Percentiles rank a stretch among this genome's conserved stretches.
Evolutionary conservation across 2,113 vertebrate genomes (phyloP).

Genomic region (Struthidea cinerea): DNA sequence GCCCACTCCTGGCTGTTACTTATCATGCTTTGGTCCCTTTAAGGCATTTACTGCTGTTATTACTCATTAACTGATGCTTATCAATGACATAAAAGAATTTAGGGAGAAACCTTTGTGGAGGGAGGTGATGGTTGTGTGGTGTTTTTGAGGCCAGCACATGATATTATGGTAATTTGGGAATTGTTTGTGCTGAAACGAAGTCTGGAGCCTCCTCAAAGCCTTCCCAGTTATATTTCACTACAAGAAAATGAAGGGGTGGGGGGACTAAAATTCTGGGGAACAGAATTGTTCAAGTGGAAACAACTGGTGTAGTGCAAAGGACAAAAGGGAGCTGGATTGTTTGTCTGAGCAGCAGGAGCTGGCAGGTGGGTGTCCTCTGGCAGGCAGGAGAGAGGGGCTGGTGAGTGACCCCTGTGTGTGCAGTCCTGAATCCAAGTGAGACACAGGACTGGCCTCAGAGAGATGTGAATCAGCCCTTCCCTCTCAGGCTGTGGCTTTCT

Average conservation of each 20-base stretch:
- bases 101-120: not conserved
- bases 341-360: not conserved
- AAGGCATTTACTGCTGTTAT: not conserved
- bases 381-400: not conserved
- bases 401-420: not conserved
- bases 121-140: not conserved
- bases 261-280: not conserved
- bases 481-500: not conserved
- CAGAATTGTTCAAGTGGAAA: not conserved
- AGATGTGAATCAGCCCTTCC: not conserved
- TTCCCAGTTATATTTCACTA: not conserved
- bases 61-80: slow-evolving; percentile 36
- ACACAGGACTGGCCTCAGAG: not conserved
- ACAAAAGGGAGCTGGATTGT: not conserved
- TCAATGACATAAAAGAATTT: slow-evolving; percentile 36
- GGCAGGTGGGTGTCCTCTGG: not conserved
- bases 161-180: slow-evolving; percentile 38
- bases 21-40: not conserved
- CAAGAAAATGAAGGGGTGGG: not conserved
- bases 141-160: not conserved
- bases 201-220: slow-evolving; percentile 57
- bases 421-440: not conserved
- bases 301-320: not conserved
- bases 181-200: slow-evolving; percentile 20
- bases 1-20: not conserved